A percentile compares a stretch with the other conserved stretches of the same genome.
Evolutionary conservation across 2,797 vertebrate species (phyloP).

Genomic region (Microtus californicus): DNA sequence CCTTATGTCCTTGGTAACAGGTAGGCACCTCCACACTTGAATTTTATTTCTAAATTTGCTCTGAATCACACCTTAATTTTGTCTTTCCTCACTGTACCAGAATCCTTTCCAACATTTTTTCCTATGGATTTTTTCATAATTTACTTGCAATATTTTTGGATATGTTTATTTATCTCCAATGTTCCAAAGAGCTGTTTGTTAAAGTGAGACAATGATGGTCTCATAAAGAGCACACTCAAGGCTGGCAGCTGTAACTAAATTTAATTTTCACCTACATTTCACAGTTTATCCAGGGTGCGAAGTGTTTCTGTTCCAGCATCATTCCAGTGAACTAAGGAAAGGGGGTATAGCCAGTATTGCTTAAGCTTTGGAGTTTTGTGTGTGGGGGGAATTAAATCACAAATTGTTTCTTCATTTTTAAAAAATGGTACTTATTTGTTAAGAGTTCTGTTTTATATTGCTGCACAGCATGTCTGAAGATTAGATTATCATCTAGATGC

Average conservation of each 20-base stretch:
- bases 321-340: conserved; percentile 58
- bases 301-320: conserved; percentile 58
- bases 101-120: background rate
- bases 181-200: conserved; percentile 68
- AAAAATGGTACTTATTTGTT: background rate
- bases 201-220: conserved; percentile 53
- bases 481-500: conserved; percentile 1
- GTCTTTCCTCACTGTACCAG: background rate
- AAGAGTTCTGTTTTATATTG: background rate
- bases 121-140: background rate
- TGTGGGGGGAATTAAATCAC: conserved; percentile 9
- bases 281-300: conserved; percentile 72
- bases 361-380: conserved; percentile 61
- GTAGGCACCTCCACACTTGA: accelerated
- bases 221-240: conserved; percentile 53
- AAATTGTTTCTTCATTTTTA: conserved; percentile 43
- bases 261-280: conserved; percentile 81
- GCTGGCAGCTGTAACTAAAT: conserved; percentile 75
- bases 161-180: conserved; percentile 58
- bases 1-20: background rate
- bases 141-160: conserved; percentile 1
- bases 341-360: background rate
- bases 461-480: background rate
- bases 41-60: background rate
- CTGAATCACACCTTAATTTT: background rate